These are phyloP conservation scores for Megaptera novaeangliae DNA, from an alignment of 2,113 vertebrate species.

Conservation along the genomic window DNA sequence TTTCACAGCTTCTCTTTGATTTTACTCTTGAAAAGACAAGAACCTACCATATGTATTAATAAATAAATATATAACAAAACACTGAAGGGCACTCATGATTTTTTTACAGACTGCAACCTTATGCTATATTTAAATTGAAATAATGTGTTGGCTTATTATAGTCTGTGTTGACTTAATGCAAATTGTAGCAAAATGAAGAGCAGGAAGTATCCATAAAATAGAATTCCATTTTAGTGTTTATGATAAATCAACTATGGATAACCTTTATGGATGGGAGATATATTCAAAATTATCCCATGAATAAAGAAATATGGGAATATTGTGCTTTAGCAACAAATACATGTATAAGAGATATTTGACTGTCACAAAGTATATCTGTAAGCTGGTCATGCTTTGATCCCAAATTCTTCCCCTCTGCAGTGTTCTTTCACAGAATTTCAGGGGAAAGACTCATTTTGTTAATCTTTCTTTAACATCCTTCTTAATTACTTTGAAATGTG, in stretches of 20 bases:
- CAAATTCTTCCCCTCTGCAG: background rate
- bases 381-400: background rate
- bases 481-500: conserved; percentile 26
- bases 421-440: background rate
- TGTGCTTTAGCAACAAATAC: background rate
- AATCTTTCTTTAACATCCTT: background rate
- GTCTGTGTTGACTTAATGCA: conserved; percentile 37
- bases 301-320: conserved; percentile 22
- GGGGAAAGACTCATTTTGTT: background rate
- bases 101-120: background rate
- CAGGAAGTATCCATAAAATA: conserved; percentile 37
- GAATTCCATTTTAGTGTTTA: conserved; percentile 13
- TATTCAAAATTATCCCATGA: background rate
- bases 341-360: background rate
- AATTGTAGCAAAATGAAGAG: background rate
- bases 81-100: background rate
- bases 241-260: conserved; percentile 31
- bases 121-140: conserved; percentile 48
- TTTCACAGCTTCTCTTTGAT: background rate
- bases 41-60: background rate
- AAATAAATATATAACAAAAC: background rate
- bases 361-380: background rate
- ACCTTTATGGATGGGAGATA: background rate
- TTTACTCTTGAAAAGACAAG: background rate
- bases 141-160: background rate